A percentile compares a stretch with the other conserved stretches of the same genome.
phyloP scores from a whole-genome alignment of 2,888 invertebrate species.

The Vesta saturnalis region DNA sequence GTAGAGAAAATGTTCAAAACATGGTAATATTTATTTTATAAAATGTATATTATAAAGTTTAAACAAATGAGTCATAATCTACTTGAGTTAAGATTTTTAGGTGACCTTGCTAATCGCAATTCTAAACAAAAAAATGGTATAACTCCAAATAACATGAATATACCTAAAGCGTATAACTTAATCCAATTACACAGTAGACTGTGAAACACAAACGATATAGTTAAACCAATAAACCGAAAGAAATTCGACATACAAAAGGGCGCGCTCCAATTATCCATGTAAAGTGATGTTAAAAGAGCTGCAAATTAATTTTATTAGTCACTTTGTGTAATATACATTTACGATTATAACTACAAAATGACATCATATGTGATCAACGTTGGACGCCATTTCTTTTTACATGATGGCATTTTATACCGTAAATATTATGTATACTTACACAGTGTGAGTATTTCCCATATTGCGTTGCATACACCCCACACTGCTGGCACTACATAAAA shows the following conservation, averaged over 20 bases:
- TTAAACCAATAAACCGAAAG: conserved; percentile 70
- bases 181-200: conserved; percentile 68
- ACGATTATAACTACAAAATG: too few species aligned
- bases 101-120: conserved; percentile 54
- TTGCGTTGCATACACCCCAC: conserved; percentile 88
- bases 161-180: conserved; percentile 63
- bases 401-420: background rate
- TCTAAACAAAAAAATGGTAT: conserved; percentile 67
- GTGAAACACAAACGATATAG: conserved; percentile 72
- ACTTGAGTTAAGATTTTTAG: conserved; percentile 36
- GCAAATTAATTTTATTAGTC: conserved; percentile 31
- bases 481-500: conserved; percentile 86
- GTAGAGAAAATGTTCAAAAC: too few species aligned
- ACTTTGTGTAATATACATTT: background rate
- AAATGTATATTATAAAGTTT: too few species aligned
- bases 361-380: conserved; percentile 12
- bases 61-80: conserved; percentile 52
- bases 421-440: conserved; percentile 57
- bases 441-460: conserved; percentile 81
- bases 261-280: conserved; percentile 62
- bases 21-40: too few species aligned
- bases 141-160: conserved; percentile 64
- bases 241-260: conserved; percentile 65
- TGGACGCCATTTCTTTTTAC: background rate
- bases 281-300: conserved; percentile 61